Percentiles rank a stretch among this genome's conserved stretches.
These are phyloP conservation scores for Gymnothorax javanicus DNA, from an alignment of 2,797 vertebrate species.

Conservation along the genomic window DNA sequence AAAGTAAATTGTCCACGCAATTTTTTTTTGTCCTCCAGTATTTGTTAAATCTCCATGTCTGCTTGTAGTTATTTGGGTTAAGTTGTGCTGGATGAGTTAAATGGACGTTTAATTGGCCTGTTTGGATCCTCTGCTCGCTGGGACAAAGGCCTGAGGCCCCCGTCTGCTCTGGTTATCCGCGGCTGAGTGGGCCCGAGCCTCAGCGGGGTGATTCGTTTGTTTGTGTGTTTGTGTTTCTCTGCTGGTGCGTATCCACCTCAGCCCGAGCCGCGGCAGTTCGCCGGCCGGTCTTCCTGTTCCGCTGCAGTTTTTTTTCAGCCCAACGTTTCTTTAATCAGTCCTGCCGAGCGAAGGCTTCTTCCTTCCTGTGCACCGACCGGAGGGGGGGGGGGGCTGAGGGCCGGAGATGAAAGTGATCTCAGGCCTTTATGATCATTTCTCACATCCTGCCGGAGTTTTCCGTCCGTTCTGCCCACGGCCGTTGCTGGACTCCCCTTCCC, in stretches of 20 bases:
- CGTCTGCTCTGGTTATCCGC: not conserved
- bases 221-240: conserved; percentile 8
- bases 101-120: not conserved
- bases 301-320: not conserved
- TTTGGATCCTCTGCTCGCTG: not conserved
- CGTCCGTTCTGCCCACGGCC: no score
- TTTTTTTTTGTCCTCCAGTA: not conserved
- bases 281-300: conserved; percentile 28
- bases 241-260: conserved; percentile 15
- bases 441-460: conserved; percentile 12
- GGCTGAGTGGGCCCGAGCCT: conserved; percentile 33
- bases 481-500: no score
- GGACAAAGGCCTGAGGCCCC: not conserved
- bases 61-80: not conserved
- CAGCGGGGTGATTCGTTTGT: conserved; percentile 47
- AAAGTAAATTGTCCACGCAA: not conserved
- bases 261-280: not conserved
- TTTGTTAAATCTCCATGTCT: not conserved
- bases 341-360: not conserved
- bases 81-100: not conserved
- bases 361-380: not conserved
- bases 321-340: conserved; percentile 34
- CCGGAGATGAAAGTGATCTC: conserved; percentile 4
- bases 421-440: not conserved
- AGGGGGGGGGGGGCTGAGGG: not conserved